Evolutionary conservation across 2,888 invertebrate species (phyloP).

Genomic region (Aphodius sticticus): DNA sequence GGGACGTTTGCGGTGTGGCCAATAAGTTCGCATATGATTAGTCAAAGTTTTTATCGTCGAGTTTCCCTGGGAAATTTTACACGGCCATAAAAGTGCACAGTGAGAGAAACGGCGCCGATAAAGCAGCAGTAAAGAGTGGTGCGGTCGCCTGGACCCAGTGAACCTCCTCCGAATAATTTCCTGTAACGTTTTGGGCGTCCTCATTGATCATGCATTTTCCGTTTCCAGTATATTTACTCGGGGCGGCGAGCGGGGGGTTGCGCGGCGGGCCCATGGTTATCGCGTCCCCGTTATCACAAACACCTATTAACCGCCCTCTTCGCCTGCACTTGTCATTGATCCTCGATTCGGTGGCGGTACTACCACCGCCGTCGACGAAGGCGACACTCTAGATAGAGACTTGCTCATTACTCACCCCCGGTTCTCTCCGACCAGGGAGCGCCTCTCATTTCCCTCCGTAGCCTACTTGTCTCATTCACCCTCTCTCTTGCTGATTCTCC

Average conservation of each 20-base stretch:
- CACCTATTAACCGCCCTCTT: slow-evolving; percentile 58
- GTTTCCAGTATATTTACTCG: slow-evolving; percentile 61
- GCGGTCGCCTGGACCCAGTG: slow-evolving; percentile 11
- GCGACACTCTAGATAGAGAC: slow-evolving; percentile 47
- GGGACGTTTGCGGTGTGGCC: background rate
- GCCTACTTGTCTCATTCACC: slow-evolving; percentile 16
- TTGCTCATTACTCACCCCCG: slow-evolving; percentile 58
- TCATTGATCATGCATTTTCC: slow-evolving; percentile 62
- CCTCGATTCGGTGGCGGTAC: slow-evolving; percentile 48
- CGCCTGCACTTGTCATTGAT: slow-evolving; percentile 61
- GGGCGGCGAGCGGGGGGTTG: background rate
- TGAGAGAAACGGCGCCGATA: slow-evolving; percentile 16
- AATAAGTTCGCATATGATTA: slow-evolving; percentile 4
- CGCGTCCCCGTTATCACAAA: slow-evolving; percentile 59
- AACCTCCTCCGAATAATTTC: slow-evolving; percentile 52
- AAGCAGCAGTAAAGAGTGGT: slow-evolving; percentile 22
- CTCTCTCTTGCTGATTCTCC: background rate
- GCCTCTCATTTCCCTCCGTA: slow-evolving; percentile 52
- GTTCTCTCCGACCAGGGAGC: slow-evolving; percentile 42
- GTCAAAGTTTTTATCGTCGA: background rate
- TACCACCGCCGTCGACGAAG: slow-evolving; percentile 6
- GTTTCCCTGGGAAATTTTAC: background rate
- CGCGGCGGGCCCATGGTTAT: slow-evolving; percentile 49
- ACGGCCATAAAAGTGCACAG: slow-evolving; percentile 4
- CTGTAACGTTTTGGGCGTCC: slow-evolving; percentile 54